Evolutionary conservation across 2,797 vertebrate genomes (phyloP), one percentile per base, ranked within the genome.

Genomic region (Argentina silus): DNA sequence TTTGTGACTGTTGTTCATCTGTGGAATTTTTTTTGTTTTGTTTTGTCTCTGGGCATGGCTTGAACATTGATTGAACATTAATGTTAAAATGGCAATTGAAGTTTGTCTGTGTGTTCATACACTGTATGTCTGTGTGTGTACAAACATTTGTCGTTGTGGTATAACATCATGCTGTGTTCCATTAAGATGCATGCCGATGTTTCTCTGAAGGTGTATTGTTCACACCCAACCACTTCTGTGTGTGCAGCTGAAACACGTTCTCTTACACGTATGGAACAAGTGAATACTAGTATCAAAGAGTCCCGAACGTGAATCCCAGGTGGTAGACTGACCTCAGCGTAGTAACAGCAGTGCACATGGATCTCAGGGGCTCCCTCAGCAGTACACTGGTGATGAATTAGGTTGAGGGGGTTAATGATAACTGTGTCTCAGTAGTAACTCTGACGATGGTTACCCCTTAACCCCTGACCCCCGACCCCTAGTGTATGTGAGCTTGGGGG

Each of bases 1-100:
- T 70, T 72, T 77, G 60, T 21, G 44, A 50, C 51, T 19, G 43
- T 10, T 57, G 53, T 69, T 53, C 57, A n/a, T 57, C 12, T 10
- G 27, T 44, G 12, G 50, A 53, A 15, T n/a, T 36, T 36, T 43
- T 27, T 63, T 63, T 14, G 43, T 42, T 6, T 63, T 15, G 61
- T n/a, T 65, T 45, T 17, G 45, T 23, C 19, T 50, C 45, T 66
- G 63, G 17, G 63, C 63, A 47, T 66, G 63, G 45, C 45, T 66
- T 11, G 3, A 66, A 23, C 4, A 45, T 48, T 14, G 44, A 66
- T 23, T 50, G n/a, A n/a, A n/a, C n/a, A n/a, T n/a, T n/a, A n/a
- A 15, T 43, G 36, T 43, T 63, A 1, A 53, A 15, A 6, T 57
- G 55, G 17, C 55, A 2, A 10, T 57, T 57, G 27, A 1, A 57